A percentile compares a stretch with the other conserved stretches of the same genome.
phyloP scores from a whole-genome alignment of 2,113 vertebrate species.

The Chamaetylas fuelleborni region DNA sequence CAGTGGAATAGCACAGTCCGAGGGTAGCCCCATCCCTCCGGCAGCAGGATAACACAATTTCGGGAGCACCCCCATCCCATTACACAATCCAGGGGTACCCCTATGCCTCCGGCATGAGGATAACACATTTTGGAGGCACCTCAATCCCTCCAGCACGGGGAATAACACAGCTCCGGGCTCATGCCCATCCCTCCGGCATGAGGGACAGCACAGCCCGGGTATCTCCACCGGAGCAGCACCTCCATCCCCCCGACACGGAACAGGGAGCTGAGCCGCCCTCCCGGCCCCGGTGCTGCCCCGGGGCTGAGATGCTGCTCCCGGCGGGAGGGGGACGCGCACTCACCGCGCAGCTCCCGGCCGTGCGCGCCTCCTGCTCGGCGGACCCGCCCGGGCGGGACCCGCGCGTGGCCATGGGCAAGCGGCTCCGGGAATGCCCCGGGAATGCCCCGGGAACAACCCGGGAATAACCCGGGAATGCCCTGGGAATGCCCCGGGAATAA shows the following conservation, averaged over 20 bases:
- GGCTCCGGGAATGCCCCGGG: too few species aligned
- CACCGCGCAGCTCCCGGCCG: neutral
- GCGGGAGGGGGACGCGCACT: neutral
- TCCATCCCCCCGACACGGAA: neutral
- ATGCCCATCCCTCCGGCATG: neutral
- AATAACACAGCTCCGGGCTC: neutral
- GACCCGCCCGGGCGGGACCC: too few species aligned
- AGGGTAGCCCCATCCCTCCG: neutral
- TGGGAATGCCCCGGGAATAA: too few species aligned
- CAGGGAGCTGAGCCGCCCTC: too few species aligned
- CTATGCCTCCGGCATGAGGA: neutral
- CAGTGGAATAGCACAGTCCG: too few species aligned
- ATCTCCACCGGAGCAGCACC: neutral
- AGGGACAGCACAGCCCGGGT: neutral
- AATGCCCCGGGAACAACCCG: too few species aligned
- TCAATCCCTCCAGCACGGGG: neutral
- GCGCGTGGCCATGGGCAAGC: too few species aligned
- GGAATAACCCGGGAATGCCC: neutral
- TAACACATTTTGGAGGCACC: too few species aligned
- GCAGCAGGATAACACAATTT: too few species aligned
- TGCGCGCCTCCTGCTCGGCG: neutral
- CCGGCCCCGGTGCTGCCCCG: too few species aligned
- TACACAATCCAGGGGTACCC: neutral
- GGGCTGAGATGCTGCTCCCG: neutral
- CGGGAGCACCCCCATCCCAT: too few species aligned